A percentile compares a stretch with the other conserved stretches of the same genome.
Evolutionary conservation across 2,888 invertebrate species (phyloP).

Genomic region (Drosophila incognita): DNA sequence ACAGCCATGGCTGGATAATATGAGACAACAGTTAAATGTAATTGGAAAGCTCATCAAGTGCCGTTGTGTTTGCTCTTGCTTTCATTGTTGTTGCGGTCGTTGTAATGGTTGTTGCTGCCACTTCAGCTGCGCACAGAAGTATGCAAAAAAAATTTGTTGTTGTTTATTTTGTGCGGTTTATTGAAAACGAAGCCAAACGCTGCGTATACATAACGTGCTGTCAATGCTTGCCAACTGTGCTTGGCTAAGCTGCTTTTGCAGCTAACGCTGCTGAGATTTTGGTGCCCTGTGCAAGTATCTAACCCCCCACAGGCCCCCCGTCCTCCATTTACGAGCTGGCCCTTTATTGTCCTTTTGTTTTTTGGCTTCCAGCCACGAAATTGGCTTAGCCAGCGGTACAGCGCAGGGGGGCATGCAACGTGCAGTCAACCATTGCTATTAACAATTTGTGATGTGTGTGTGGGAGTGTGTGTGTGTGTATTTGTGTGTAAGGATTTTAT

Average conservation of each 20-base stretch:
- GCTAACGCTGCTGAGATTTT: constrained; percentile 19
- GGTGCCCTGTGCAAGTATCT: constrained; percentile 2
- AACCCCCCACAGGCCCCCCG: not conserved
- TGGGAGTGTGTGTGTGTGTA: not conserved
- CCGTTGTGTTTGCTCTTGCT: constrained; percentile 33
- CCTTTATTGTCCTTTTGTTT: constrained; percentile 68
- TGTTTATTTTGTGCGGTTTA: constrained; percentile 54
- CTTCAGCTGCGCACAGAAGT: constrained; percentile 62
- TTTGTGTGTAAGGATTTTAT: constrained; percentile 55
- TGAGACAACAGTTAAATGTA: constrained; percentile 67
- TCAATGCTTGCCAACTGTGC: constrained; percentile 43
- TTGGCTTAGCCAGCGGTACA: constrained; percentile 53
- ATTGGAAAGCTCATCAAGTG: constrained; percentile 72
- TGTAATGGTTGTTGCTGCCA: constrained; percentile 36
- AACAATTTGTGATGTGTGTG: constrained; percentile 42
- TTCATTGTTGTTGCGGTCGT: constrained; percentile 4
- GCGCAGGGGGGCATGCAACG: constrained; percentile 10
- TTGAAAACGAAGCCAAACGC: constrained; percentile 61
- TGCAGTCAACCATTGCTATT: constrained; percentile 31
- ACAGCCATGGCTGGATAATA: constrained; percentile 36
- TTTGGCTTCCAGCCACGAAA: constrained; percentile 32
- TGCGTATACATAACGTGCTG: constrained; percentile 48
- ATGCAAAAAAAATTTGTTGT: constrained; percentile 62
- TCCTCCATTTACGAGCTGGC: constrained; percentile 62
- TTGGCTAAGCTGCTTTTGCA: constrained; percentile 66